These are phyloP conservation scores for Eufriesea mexicana DNA, from an alignment of 1,140 invertebrate genomes.

Conservation along the genomic window DNA sequence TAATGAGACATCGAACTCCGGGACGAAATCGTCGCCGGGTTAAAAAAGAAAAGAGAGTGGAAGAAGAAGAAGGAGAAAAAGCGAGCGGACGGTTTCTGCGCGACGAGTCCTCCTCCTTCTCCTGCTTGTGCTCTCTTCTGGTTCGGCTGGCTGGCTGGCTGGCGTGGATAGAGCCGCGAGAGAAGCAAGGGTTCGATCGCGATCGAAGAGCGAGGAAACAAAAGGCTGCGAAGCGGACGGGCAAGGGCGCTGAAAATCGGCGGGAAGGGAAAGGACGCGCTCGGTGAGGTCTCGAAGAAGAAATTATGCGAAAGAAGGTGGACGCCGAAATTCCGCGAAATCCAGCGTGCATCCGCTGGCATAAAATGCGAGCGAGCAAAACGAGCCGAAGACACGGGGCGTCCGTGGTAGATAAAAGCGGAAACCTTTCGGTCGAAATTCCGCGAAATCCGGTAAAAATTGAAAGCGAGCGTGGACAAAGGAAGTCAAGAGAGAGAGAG, in stretches of 20 bases:
- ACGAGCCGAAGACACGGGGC: constrained; percentile 26
- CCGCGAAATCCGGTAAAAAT: constrained; percentile 79
- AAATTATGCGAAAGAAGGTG: constrained; percentile 34
- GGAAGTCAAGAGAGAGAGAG: neutral
- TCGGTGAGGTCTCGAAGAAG: neutral
- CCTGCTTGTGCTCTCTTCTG: too few relatives aligned
- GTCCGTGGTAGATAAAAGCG: constrained; percentile 37
- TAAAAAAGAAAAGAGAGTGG: neutral
- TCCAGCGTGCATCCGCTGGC: constrained; percentile 52
- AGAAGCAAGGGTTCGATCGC: constrained; percentile 3
- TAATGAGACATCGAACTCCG: constrained; percentile 64
- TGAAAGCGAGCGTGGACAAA: constrained; percentile 48
- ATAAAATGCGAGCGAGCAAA: constrained; percentile 61
- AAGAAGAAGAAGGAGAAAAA: constrained; percentile 25
- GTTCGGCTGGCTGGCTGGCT: too few relatives aligned
- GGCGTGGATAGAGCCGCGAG: constrained; percentile 35
- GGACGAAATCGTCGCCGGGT: constrained; percentile 30
- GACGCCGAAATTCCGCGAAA: constrained; percentile 61
- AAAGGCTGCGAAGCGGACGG: constrained; percentile 9
- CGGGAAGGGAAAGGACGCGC: neutral
- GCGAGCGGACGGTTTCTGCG: neutral
- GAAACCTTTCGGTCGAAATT: constrained; percentile 67
- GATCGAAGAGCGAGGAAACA: constrained; percentile 25
- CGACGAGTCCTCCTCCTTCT: constrained; percentile 29
- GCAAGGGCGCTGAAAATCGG: constrained; percentile 5